These are phyloP conservation scores for Melopsittacus undulatus DNA, from an alignment of 2,797 vertebrate species.

Conservation along the genomic window DNA sequence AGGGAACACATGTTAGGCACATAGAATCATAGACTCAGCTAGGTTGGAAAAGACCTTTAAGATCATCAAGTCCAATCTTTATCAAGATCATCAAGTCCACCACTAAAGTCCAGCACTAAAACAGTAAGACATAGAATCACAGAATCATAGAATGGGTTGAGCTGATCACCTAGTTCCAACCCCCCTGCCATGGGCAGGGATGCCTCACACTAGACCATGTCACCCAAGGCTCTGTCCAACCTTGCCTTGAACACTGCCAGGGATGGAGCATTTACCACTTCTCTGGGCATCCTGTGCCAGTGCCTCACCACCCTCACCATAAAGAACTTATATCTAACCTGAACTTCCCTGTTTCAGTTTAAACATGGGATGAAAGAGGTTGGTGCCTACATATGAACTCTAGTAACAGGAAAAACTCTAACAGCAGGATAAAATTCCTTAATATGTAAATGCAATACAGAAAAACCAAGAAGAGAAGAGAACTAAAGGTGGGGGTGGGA, in stretches of 20 bases:
- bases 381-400: not conserved
- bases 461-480: not conserved
- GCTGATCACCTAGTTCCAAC: not conserved
- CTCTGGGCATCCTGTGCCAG: not conserved
- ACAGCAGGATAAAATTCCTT: not conserved
- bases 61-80: not conserved
- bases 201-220: not conserved
- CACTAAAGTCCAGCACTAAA: not conserved
- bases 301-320: not conserved
- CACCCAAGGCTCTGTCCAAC: not conserved
- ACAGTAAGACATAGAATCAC: not conserved
- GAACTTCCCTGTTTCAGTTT: not conserved
- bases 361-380: not conserved
- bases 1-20: accelerated
- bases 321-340: not conserved
- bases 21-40: not conserved
- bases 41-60: not conserved
- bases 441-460: not conserved
- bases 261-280: not conserved
- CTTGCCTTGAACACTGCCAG: not conserved
- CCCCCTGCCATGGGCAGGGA: not conserved
- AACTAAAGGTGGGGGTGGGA: not conserved
- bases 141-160: not conserved
- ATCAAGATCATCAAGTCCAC: not conserved
- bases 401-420: not conserved